Base-by-base conservation (phyloP, 1,140 invertebrate genomes). In the Brachionus calyciflorus region DNA sequence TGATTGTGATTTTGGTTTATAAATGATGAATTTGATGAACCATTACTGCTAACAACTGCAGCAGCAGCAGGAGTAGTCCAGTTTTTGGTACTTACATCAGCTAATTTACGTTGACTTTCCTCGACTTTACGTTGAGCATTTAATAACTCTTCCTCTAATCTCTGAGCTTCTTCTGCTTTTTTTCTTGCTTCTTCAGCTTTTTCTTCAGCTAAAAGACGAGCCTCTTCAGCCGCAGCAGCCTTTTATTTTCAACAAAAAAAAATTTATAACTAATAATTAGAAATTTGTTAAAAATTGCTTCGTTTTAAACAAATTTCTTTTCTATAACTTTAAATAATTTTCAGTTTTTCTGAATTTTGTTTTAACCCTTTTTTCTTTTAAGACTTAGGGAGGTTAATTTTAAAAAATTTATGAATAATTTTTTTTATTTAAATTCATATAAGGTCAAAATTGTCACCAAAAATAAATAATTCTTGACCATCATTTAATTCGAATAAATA, bases 61-160 rank as follows among this genome's bases (percentile, higher is more conserved):
- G 24, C 37, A 14, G 14, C n/a, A 14, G 44, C 44, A 7, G 44
- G 44, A 14, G 44, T 46, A 28, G 41, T 65, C 40, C 40, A 30
- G 17, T 73, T 73, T 41, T 73, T 73, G 2, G 46, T 37, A 12
- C 46, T 53, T 1, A 73, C 51, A 55, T 73, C 51, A n/a, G 46
- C 46, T 33, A 73, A 41, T 37, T 73, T 73, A 51, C 46, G 28
- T 24, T 73, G 69, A 41, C 44, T 51, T 30, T 73, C 69, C 30
- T 73, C 69, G 2, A 73, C 46, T 37, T 51, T 73, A 17, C 46
- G 44, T 30, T 55, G 49, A n/a, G 73, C 73, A 30, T 55, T 28
- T 28, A 55, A 7, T 30, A 76, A 19, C 33, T 76, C 49, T 76
- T 76, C 73, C 57, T 76, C 73, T n/a, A 77, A 33, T 12, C 37